Conservation (phyloP, 2,797 vertebrate genomes). For the Squalus acanthias region DNA sequence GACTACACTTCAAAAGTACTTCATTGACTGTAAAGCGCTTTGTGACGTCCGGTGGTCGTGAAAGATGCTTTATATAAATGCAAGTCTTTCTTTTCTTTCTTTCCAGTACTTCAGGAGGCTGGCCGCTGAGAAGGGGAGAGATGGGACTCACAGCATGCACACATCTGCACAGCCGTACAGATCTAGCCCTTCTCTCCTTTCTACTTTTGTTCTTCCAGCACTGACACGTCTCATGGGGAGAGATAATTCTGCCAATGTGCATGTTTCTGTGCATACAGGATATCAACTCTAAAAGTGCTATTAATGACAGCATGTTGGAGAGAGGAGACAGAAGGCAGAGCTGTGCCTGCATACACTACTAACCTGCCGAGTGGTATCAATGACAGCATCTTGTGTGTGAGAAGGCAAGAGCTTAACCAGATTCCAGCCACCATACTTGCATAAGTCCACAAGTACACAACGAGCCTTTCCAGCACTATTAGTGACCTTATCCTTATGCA, state of each 20-base stretch:
- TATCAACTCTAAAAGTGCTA: neutral
- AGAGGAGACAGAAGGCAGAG: neutral
- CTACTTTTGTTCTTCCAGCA: neutral
- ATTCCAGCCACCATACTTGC: neutral
- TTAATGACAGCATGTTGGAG: neutral
- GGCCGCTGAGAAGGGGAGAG: neutral
- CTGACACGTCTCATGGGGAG: neutral
- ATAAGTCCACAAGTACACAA: neutral
- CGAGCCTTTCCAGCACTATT: neutral
- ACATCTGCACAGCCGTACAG: neutral
- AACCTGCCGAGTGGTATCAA: no score
- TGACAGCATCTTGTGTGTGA: neutral
- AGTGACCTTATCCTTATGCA: neutral
- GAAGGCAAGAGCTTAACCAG: neutral
- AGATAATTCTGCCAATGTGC: neutral
- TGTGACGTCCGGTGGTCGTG: no score
- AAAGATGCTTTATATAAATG: no score
- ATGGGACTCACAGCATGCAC: neutral
- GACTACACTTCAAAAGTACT: no score
- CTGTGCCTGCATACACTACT: neutral
- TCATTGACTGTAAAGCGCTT: no score
- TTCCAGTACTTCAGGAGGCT: no score
- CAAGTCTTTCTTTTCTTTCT: no score
- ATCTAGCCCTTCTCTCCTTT: neutral
- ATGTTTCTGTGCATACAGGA: neutral